Evolutionary conservation across 1,140 invertebrate species (phyloP), one percentile per base, ranked within the genome.

Genomic region (Philotrypesis tridentata): DNA sequence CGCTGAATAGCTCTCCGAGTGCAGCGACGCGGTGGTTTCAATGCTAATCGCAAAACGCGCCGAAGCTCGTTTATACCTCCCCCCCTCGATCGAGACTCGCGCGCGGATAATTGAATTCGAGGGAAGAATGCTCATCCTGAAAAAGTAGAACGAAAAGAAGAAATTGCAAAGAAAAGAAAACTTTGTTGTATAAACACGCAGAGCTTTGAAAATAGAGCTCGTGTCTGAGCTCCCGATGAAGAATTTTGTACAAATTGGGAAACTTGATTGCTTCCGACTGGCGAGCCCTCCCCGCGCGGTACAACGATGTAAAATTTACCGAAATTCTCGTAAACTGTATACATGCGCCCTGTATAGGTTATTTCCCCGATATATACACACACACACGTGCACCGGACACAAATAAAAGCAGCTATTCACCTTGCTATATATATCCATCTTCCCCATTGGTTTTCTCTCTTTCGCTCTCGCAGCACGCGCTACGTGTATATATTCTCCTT

Each of bases 401-500:
- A 67, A 67, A 77, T 29, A 77, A 48, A n/a, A 77, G 23, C 23
- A 7, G 7, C 11, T 25, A 23, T 73, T 61, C 48, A 71, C 37
- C 60, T 63, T 6, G n/a, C 23, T 25, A 1, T 61, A n/a, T 55
- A 40, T 71, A 40, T 79, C 65, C 60, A 23, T 79, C 76, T 79
- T 27, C n/a, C 40, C 14, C 40, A 43, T 61, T 60, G 12, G 25
- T 2, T 0, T 29, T 4, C 21, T 14, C 43, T 55, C 43, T 2
- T 29, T 25, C 21, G 71, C 60, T 25, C 8, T 14, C 31, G 2
- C 27, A 14, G 9, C 67, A 9, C 27, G 23, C 7, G 37, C 29
- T 78, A 48, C 9, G 33, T 37, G n/a, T 48, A 17, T 70, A 70
- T 33, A 37, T 78, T 68, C 68, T 79, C 43, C 27, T 79, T 79